These are phyloP conservation scores for Hestina assimilis DNA, from an alignment of 1,140 invertebrate species.

Conservation along the genomic window DNA sequence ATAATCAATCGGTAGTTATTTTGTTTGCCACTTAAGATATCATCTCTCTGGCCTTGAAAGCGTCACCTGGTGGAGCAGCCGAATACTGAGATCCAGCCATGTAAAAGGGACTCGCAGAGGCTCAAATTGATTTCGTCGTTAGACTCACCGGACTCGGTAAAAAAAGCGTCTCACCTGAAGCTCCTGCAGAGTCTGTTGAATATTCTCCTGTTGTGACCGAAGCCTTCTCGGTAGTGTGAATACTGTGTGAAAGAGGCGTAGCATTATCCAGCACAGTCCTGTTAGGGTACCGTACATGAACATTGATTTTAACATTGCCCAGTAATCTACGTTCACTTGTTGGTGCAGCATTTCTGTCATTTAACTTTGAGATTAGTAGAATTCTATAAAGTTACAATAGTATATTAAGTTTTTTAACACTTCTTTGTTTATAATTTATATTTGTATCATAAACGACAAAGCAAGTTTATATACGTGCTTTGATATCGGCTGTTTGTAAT, in stretches of 20 bases:
- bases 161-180: constrained; percentile 54
- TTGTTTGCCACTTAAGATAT: too few relatives aligned
- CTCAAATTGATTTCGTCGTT: too few relatives aligned
- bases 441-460: not conserved
- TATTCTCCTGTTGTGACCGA: constrained; percentile 57
- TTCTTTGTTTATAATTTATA: too few relatives aligned
- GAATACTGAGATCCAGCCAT: too few relatives aligned
- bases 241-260: constrained; percentile 71
- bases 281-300: constrained; percentile 66
- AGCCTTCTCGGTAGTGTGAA: constrained; percentile 69
- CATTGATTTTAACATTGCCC: constrained; percentile 73
- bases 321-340: constrained; percentile 74
- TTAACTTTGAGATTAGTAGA: too few relatives aligned
- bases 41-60: too few relatives aligned
- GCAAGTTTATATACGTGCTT: constrained; percentile 19
- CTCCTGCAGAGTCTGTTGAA: constrained; percentile 54
- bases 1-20: too few relatives aligned
- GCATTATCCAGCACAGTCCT: constrained; percentile 70
- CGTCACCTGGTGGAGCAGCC: too few relatives aligned
- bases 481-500: constrained; percentile 5
- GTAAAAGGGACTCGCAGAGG: too few relatives aligned
- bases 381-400: too few relatives aligned
- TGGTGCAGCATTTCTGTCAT: constrained; percentile 69
- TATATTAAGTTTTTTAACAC: too few relatives aligned
- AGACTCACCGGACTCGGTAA: too few relatives aligned